Percentiles rank a stretch among this genome's conserved stretches.
Evolutionary conservation across 1,140 invertebrate genomes (phyloP).

Genomic region (Scaptomyza montana): DNA sequence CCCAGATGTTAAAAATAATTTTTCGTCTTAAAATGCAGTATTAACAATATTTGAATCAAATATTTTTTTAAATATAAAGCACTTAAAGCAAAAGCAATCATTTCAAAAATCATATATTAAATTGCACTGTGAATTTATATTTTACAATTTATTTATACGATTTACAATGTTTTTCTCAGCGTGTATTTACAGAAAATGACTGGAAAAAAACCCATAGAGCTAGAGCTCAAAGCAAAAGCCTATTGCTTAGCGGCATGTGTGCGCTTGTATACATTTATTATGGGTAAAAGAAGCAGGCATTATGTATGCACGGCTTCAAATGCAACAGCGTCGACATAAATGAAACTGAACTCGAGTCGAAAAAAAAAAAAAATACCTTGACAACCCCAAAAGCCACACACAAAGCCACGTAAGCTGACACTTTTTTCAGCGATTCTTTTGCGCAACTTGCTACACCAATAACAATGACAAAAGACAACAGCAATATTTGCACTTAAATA

Average conservation of each 20-base stretch:
- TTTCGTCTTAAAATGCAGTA: no score
- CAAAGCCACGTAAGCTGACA: conserved; percentile 68
- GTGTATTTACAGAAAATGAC: no score
- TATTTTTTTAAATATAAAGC: no score
- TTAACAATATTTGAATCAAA: no score
- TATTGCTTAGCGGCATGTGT: conserved; percentile 6
- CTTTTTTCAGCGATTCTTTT: conserved; percentile 47
- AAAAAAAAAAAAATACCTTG: conserved; percentile 62
- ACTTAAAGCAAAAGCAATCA: no score
- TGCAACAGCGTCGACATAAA: conserved; percentile 70
- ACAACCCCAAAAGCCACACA: conserved; percentile 78
- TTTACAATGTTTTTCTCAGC: no score
- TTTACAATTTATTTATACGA: no score
- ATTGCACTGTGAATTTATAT: no score
- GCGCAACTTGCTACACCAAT: conserved; percentile 50
- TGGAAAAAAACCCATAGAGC: background rate
- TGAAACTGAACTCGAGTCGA: conserved; percentile 57
- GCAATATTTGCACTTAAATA: conserved; percentile 65
- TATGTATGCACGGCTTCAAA: conserved; percentile 76
- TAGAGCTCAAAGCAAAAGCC: background rate
- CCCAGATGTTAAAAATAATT: no score
- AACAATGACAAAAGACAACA: conserved; percentile 12
- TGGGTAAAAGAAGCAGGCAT: conserved; percentile 67
- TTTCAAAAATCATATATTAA: no score
- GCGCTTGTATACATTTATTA: conserved; percentile 42